Percentiles rank a stretch among this genome's conserved stretches.
These are phyloP conservation scores for Micrastur ruficollis DNA, from an alignment of 2,797 vertebrate genomes.

Conservation along the genomic window DNA sequence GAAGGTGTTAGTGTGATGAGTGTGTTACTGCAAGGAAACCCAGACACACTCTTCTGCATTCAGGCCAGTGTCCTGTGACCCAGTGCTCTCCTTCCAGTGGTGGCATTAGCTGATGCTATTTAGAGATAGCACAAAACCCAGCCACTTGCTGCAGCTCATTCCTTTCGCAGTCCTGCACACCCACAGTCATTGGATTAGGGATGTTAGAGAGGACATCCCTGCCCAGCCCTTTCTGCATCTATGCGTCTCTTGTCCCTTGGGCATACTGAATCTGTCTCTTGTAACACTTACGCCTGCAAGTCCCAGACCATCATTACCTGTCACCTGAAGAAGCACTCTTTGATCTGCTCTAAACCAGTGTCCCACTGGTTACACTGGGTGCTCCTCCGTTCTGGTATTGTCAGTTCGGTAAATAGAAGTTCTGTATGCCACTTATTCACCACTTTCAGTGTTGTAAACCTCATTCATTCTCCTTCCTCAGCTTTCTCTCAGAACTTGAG, in stretches of 20 bases:
- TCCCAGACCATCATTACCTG: background rate
- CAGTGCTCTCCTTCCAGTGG: background rate
- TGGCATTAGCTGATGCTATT: background rate
- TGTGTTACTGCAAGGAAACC: background rate
- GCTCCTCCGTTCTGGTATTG: background rate
- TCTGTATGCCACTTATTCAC: background rate
- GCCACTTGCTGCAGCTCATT: background rate
- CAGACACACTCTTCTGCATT: background rate
- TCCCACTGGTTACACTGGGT: background rate
- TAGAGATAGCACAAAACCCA: background rate
- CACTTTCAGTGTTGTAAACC: background rate
- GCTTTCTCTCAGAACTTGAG: background rate
- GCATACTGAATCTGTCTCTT: background rate
- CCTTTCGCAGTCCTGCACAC: background rate
- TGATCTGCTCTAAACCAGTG: too few species aligned
- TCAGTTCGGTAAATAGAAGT: background rate
- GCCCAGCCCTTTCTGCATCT: background rate
- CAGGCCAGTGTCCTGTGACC: background rate
- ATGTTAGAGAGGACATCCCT: background rate
- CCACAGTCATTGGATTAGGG: rapidly evolving
- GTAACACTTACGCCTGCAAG: background rate
- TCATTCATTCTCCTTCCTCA: background rate
- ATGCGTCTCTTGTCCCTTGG: background rate
- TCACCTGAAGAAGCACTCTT: background rate
- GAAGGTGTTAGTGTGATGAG: background rate